Base-by-base conservation (phyloP, 2,797 vertebrate genomes). In the Dendrocincla fuliginosa region DNA sequence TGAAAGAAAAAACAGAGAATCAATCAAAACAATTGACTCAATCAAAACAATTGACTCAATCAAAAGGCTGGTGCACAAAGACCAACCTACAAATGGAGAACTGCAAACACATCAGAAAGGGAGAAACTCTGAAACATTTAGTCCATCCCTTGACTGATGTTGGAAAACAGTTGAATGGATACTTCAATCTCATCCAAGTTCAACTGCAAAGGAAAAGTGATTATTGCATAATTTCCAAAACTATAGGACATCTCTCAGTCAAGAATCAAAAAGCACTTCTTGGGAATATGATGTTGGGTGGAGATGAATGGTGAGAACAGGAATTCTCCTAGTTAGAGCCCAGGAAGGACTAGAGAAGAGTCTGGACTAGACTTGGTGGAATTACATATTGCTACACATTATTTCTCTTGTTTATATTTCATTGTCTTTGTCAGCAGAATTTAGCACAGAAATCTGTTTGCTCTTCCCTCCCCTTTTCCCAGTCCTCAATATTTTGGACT, bases 31-130 rank as follows among this genome's bases (percentile, higher is more conserved):
- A 42, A 56, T 0, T 60, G 32, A 68, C 23, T 49, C 0, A 0
- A 9, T 32, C 22, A 37, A 56, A 42, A 70, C 7, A 42, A 56
- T 0, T 60, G 32, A 68, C 23, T 49, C 0, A 0, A 9, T 32
- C 22, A 37, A 56, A 42, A 70, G 16, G 9, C 2, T 55, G 30
- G 7, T 19, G 9, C 11, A n/a, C 37, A 33, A 84, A 59, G 24
- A 65, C 10, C 9, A 33, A 33, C 30, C 37, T 11, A 19, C 25
- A 63, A 46, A 78, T 14, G 24, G 12, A 52, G 44, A 39, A 53
- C 7, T 7, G 9, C 28, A 85, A 74, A 74, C 7, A n/a, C 14
- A 16, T 10, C 4, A 23, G 20, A 0, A 0, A 84, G 35, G 50
- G 9, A 84, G 25, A 59, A 27, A 70, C 35, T 28, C 18, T 33